Base-by-base conservation (phyloP, 2,113 vertebrate species). In the Leucoraja erinaceus region DNA sequence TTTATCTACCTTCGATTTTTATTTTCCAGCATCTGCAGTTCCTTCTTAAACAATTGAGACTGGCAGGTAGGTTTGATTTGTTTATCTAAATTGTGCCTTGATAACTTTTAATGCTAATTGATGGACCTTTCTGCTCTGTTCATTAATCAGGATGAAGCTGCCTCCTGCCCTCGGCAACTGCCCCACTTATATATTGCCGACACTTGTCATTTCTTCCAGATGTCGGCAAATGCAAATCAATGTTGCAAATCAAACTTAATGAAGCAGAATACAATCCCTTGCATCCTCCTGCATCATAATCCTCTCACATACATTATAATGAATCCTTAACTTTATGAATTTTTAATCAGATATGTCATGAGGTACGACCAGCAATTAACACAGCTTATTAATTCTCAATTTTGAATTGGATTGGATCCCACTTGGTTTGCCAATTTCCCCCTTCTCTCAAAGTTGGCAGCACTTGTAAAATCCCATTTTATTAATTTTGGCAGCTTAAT, bases 191-290 rank as follows among this genome's bases (percentile, higher is more conserved):
- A 72, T 47, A 22, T 74, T 72, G 66, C 11, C 11, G 22, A 38
- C 28, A 25, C 90, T 72, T 91, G 38, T 54, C 90, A 72, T 72
- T 20, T 72, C 38, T 72, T 72, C 90, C 68, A 91, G 33, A 38
- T 91, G 33, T 91, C 68, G 31, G 47, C 18, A 12, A 3, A 28
- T 25, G 33, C 66, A 54, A 91, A 91, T 91, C 54, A 91, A 91
- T 47, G 90, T 47, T 91, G 33, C 31, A 70, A 91, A 74, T 91
- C 90, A 72, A 91, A 91, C 20, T 91, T 91, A 91, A 91, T 91
- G 90, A 72, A 54, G 90, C 66, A 22, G 28, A 91, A 91, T 47
- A 91, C 72, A 72, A 56, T 54, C 33, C 31, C 68, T 91, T 72
- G 38, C 66, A 74, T 91, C 28, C 70, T 91, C 68, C 90, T 70